Evolutionary conservation across 1,140 invertebrate species (phyloP), one percentile per base, ranked within the genome.

Genomic region (Radopholus similis): DNA sequence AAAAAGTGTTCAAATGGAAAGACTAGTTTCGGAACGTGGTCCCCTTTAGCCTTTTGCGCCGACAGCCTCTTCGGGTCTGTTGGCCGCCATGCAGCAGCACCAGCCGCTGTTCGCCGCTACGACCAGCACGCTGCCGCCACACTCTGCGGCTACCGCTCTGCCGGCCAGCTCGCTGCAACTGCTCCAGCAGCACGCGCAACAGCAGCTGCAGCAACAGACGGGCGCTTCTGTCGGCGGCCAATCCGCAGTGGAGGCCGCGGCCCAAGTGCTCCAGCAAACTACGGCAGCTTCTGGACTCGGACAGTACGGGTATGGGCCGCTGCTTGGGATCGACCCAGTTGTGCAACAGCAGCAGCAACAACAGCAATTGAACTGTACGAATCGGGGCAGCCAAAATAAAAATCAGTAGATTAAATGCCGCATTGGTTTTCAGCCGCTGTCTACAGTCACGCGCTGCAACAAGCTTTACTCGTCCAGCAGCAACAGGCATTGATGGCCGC

Each of bases 401-500:
- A 13, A 18, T 2, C 1, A 11, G 1, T 54, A 13, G 11, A 15
- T 64, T 66, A 64, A 70, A 28, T 13, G 64, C 15, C 11, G 66
- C 23, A 64, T 67, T 59, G 23, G 13, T 9, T 32, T n/a, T 49
- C 91, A 86, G 91, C 92, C 83, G 90, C 91, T 85, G 90, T 93
- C 83, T 94, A 93, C 87, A 90, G 91, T 83, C 91, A 93, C 88
- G 74, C 78, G 0, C 92, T 92, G 86, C 91, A 92, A 85, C 92
- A 94, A 88, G 90, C 91, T 82, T 89, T 94, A 82, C 76, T 73
- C 15, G 89, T 90, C 82, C 91, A 92, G 86, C 90, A 92, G 88
- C 91, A 92, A 86, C 90, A 92, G 88, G 91, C 94, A 91, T 91
- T 13, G 34, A 13, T 23, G n/a, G 57, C 57, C 11, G 57, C 59